Base-by-base conservation (phyloP, 2,888 invertebrate genomes). In the Macrophya alboannulata region DNA sequence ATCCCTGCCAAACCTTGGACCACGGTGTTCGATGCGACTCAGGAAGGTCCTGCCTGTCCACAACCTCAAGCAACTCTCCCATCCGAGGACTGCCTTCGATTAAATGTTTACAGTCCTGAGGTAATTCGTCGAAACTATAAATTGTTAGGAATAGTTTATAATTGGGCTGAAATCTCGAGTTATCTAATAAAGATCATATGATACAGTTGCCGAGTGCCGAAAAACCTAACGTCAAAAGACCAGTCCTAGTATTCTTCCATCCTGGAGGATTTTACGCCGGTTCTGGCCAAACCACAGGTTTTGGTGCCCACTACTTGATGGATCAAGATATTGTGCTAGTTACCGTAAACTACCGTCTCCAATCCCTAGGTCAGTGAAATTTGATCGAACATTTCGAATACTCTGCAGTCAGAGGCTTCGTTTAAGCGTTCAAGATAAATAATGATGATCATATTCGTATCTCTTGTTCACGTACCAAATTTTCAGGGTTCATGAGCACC, bases 221-320 rank as follows among this genome's bases (percentile, higher is more conserved):
- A 65, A 48, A 77, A 31, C 15, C 74, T 55, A 65, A 55, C 6
- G 85, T 68, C 37, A 86, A 83, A 15, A 90, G 93, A 15, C 96
- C 97, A 0, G 97, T 97, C 1, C 93, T 97, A 8, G 95, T 97
- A 0, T 96, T 94, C 92, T 95, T 97, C 86, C 97, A 97, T 92
- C 95, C 95, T 0, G 97, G 97, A 0, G 96, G 95, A n/a, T 96
- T 96, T 92, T 96, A 96, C 90, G 94, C 94, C 0, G 93, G 94
- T 37, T 95, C 96, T 0, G 96, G 95, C 0, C 95, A 95, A 88
- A 96, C 96, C 86, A 93, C 87, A 15, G 88, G 91, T 84, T 93
- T 85, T 15, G 91, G 91, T 9, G 92, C 93, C 0, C 86, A 92
- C 51, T 92, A 92, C 79, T 84, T 92, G 5, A 71, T 93, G 84